Evolutionary conservation across 2,888 invertebrate species (phyloP).

Genomic region (Anoncus sp.): DNA sequence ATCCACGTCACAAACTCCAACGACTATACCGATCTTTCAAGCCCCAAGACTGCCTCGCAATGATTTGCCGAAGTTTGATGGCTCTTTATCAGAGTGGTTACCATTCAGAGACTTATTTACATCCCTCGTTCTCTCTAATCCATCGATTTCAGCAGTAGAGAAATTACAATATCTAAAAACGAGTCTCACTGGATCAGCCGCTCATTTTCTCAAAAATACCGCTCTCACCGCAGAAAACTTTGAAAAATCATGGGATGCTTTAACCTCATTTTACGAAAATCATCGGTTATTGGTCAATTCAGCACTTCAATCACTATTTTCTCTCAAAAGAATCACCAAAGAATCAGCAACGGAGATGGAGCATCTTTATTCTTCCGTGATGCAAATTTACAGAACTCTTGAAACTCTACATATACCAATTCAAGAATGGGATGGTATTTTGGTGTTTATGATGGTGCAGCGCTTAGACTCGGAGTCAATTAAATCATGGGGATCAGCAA

Average conservation of each 20-base stretch:
- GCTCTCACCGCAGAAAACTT: conserved; percentile 51
- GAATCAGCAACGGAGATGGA: conserved; percentile 48
- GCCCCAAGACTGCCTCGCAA: too few relatives aligned
- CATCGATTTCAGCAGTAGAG: too few relatives aligned
- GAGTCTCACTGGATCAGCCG: conserved; percentile 42
- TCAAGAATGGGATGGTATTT: conserved; percentile 43
- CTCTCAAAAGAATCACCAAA: conserved; percentile 28
- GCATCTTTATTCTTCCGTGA: conserved; percentile 29
- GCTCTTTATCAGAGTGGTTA: too few relatives aligned
- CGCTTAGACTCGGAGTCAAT: conserved; percentile 38
- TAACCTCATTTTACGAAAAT: conserved; percentile 50
- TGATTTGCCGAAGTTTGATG: too few relatives aligned
- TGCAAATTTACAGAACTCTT: conserved; percentile 42
- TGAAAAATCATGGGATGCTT: conserved; percentile 49
- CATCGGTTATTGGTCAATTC: conserved; percentile 44
- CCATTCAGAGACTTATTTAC: too few relatives aligned
- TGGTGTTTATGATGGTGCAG: conserved; percentile 39
- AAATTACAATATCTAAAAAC: conserved; percentile 54
- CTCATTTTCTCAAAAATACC: conserved; percentile 45
- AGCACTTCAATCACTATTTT: conserved; percentile 28
- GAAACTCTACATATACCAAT: conserved; percentile 51
- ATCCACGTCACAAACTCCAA: too few relatives aligned
- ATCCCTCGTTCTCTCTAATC: too few relatives aligned
- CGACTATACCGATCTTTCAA: too few relatives aligned
- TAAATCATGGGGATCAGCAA: conserved; percentile 42